A percentile compares a stretch with the other conserved stretches of the same genome.
These are phyloP conservation scores for Diplazon laetatorius DNA, from an alignment of 2,888 invertebrate species.

Conservation along the genomic window DNA sequence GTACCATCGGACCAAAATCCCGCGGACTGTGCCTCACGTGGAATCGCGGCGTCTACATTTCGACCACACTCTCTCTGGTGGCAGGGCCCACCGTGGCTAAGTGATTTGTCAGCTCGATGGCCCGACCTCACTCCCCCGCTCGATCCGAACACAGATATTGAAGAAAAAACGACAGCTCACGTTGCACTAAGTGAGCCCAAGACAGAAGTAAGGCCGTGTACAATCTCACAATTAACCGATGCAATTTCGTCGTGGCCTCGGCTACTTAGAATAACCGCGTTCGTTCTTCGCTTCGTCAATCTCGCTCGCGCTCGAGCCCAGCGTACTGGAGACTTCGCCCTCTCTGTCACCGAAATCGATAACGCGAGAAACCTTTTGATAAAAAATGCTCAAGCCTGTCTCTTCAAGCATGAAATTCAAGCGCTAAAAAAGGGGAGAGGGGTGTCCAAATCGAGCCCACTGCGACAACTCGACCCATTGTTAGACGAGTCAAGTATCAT, in stretches of 20 bases:
- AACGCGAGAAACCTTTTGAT: not conserved
- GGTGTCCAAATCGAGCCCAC: not conserved
- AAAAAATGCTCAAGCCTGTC: not conserved
- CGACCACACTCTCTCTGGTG: slow-evolving; percentile 60
- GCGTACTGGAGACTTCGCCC: not conserved
- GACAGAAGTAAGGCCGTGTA: no score
- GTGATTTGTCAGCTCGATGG: no score
- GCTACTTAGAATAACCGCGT: no score
- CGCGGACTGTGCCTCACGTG: slow-evolving; percentile 67
- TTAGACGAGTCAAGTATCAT: slow-evolving; percentile 2
- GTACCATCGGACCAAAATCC: slow-evolving; percentile 65
- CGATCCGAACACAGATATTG: not conserved
- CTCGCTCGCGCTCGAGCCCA: no score
- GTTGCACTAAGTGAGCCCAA: no score
- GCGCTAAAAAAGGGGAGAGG: not conserved
- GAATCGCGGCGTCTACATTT: slow-evolving; percentile 47
- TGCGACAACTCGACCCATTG: slow-evolving; percentile 4
- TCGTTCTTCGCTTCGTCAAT: no score
- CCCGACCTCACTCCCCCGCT: no score
- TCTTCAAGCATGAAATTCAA: not conserved
- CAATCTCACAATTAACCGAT: no score
- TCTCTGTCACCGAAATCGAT: not conserved
- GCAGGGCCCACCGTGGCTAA: slow-evolving; percentile 60
- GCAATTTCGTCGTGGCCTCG: no score
- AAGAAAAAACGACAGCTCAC: not conserved